These are phyloP conservation scores for Rana temporaria DNA, from an alignment of 2,113 vertebrate genomes.

Conservation along the genomic window DNA sequence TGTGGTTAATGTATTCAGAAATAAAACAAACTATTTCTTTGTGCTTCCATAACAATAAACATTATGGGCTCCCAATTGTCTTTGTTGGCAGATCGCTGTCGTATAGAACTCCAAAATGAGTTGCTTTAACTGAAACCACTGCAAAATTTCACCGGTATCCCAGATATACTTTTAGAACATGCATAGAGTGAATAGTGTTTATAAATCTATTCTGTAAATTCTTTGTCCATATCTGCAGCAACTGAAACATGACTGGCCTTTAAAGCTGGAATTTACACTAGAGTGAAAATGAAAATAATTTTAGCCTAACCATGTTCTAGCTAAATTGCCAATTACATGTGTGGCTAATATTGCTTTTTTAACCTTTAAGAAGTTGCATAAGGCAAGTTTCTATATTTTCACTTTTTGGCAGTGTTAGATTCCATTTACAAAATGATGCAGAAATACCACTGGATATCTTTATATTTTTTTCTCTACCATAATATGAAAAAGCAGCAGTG, in stretches of 20 bases:
- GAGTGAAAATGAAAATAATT: constrained; percentile 50
- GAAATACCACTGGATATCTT: constrained; percentile 47
- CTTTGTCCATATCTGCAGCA: neutral
- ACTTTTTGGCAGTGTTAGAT: constrained; percentile 27
- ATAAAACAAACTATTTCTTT: too few species aligned
- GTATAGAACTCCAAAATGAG: too few species aligned
- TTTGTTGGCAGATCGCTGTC: too few species aligned
- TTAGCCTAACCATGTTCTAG: constrained; percentile 46
- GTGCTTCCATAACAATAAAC: too few species aligned
- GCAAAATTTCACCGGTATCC: too few species aligned
- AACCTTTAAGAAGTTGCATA: constrained; percentile 52
- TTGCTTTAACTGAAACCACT: too few species aligned
- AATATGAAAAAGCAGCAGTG: constrained; percentile 29
- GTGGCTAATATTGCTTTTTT: constrained; percentile 55
- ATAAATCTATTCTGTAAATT: constrained; percentile 8
- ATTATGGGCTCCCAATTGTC: too few species aligned
- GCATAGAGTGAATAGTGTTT: neutral
- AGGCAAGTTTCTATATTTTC: constrained; percentile 42
- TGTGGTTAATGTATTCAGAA: too few species aligned
- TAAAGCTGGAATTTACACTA: constrained; percentile 37
- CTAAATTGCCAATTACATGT: constrained; percentile 57
- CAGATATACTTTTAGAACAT: neutral
- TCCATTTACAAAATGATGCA: constrained; percentile 50
- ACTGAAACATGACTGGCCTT: constrained; percentile 35
- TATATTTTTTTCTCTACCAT: constrained; percentile 9